A percentile compares a stretch with the other conserved stretches of the same genome.
Evolutionary conservation across 2,797 vertebrate species (phyloP).

Genomic region (Poeciliopsis presidionis): DNA sequence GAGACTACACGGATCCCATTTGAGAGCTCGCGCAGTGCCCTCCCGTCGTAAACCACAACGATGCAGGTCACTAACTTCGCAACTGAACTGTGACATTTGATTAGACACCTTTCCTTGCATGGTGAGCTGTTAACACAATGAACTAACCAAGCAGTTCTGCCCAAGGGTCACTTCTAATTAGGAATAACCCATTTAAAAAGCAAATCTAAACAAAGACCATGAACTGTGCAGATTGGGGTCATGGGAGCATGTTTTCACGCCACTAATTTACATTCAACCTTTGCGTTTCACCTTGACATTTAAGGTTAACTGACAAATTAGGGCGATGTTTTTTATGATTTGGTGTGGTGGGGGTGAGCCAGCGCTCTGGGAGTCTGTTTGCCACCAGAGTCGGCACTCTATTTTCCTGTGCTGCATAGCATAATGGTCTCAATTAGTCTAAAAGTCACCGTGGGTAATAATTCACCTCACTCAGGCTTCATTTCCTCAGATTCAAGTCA

Average conservation of each 20-base stretch:
- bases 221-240: slow-evolving; percentile 74
- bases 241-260: slow-evolving; percentile 54
- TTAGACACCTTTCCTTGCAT: slow-evolving; percentile 66
- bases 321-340: slow-evolving; percentile 21
- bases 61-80: slow-evolving; percentile 49
- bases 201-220: slow-evolving; percentile 69
- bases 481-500: slow-evolving; percentile 76
- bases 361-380: slow-evolving; percentile 24
- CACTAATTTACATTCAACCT: slow-evolving; percentile 73
- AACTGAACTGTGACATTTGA: slow-evolving; percentile 63
- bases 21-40: slow-evolving; percentile 29
- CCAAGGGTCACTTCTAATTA: slow-evolving; percentile 73
- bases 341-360: neutral
- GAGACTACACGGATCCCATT: slow-evolving; percentile 51
- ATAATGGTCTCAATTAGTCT: slow-evolving; percentile 78
- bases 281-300: slow-evolving; percentile 77
- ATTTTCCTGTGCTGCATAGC: slow-evolving; percentile 38
- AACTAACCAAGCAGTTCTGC: slow-evolving; percentile 61
- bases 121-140: slow-evolving; percentile 54
- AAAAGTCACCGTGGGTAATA: slow-evolving; percentile 75
- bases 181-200: slow-evolving; percentile 69
- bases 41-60: slow-evolving; percentile 31
- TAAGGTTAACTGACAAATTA: slow-evolving; percentile 78
- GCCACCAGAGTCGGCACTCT: slow-evolving; percentile 32
- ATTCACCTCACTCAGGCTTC: slow-evolving; percentile 77